phyloP scores from a whole-genome alignment of 1,140 invertebrate species.

The Caenorhabditis inopinata region DNA sequence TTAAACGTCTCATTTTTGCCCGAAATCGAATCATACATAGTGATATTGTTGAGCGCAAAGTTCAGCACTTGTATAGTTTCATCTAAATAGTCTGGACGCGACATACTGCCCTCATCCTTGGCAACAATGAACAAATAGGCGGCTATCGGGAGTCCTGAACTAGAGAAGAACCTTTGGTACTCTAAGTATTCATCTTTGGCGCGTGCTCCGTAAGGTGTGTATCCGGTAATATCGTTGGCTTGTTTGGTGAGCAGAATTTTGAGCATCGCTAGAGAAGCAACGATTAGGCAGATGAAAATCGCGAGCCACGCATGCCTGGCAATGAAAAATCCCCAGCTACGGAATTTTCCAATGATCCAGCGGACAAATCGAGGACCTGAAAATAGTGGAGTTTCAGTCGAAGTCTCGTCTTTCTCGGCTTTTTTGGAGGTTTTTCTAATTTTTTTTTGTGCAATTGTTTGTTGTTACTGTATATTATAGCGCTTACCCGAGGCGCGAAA shows the following conservation, averaged over 20 bases:
- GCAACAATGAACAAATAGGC: constrained; percentile 60
- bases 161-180: constrained; percentile 59
- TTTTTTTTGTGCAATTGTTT: too few relatives aligned
- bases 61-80: constrained; percentile 61
- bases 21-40: constrained; percentile 48
- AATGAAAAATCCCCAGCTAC: constrained; percentile 62
- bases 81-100: constrained; percentile 57
- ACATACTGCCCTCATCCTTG: constrained; percentile 61
- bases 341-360: constrained; percentile 57
- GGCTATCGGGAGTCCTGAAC: constrained; percentile 50
- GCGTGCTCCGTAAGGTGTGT: constrained; percentile 63
- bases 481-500: too few relatives aligned
- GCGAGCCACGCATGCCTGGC: constrained; percentile 61
- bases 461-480: too few relatives aligned
- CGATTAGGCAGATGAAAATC: constrained; percentile 61
- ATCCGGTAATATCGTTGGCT: constrained; percentile 63
- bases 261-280: constrained; percentile 57
- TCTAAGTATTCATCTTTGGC: constrained; percentile 57
- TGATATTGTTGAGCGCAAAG: constrained; percentile 55
- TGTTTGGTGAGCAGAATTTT: constrained; percentile 59
- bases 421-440: too few relatives aligned
- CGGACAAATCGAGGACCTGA: constrained; percentile 60
- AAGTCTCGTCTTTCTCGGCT: too few relatives aligned
- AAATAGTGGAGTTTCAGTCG: too few relatives aligned
- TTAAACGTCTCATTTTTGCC: constrained; percentile 51